phyloP scores from a whole-genome alignment of 2,888 invertebrate genomes.

The Ceriagrion tenellum region DNA sequence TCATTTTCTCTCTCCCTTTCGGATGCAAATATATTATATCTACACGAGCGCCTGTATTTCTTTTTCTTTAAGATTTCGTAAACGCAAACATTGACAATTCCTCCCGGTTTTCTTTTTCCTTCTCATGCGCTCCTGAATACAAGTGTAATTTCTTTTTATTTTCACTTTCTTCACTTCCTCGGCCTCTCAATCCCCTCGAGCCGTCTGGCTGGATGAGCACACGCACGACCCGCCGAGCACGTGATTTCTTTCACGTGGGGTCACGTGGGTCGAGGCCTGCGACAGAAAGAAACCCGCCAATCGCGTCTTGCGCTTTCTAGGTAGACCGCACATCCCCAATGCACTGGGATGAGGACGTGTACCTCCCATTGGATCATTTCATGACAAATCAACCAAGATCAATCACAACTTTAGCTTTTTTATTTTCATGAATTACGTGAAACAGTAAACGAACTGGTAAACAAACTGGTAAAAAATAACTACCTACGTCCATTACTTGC shows the following conservation, averaged over 20 bases:
- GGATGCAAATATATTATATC: not conserved
- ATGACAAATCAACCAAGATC: too few relatives aligned
- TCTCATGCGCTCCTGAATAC: not conserved
- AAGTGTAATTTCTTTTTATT: not conserved
- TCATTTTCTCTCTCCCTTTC: not conserved
- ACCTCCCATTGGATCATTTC: too few relatives aligned
- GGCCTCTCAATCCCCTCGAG: not conserved
- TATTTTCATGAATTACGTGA: too few relatives aligned
- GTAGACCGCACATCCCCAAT: too few relatives aligned
- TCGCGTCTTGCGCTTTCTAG: too few relatives aligned
- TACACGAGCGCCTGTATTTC: not conserved
- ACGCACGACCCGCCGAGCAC: not conserved
- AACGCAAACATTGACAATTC: not conserved
- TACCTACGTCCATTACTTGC: too few relatives aligned
- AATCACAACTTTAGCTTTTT: too few relatives aligned
- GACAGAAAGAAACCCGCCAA: too few relatives aligned
- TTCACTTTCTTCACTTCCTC: not conserved
- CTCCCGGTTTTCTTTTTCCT: not conserved
- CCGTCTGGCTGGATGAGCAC: not conserved
- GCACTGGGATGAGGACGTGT: too few relatives aligned
- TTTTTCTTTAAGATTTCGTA: not conserved
- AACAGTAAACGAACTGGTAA: too few relatives aligned
- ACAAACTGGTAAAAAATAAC: too few relatives aligned
- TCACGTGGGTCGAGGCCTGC: not conserved
- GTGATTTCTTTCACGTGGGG: not conserved